phyloP scores from a whole-genome alignment of 2,113 vertebrate species.

The Colistium nudipinnis region DNA sequence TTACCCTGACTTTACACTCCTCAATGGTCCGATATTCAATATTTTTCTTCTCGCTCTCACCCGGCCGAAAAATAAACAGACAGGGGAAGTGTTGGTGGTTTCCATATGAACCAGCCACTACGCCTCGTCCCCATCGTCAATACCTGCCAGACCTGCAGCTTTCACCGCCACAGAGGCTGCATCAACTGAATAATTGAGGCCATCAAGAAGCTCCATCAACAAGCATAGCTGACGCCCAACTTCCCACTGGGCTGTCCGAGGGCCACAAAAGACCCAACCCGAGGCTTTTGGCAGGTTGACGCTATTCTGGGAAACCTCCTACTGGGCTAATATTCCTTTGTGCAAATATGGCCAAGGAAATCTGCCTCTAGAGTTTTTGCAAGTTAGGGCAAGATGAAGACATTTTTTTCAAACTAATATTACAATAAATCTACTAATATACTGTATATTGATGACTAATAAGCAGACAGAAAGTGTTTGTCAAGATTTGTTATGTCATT shows the following conservation, averaged over 20 bases:
- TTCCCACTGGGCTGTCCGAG: conserved; percentile 69
- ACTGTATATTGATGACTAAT: neutral
- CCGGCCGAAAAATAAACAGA: conserved; percentile 54
- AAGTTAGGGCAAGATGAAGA: neutral
- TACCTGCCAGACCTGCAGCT: conserved; percentile 48
- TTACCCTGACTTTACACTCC: conserved; percentile 62
- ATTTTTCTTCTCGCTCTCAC: conserved; percentile 44
- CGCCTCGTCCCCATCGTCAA: conserved; percentile 31
- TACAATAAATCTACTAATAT: neutral
- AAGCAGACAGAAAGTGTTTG: neutral
- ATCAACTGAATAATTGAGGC: conserved; percentile 75
- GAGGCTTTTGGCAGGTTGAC: conserved; percentile 49
- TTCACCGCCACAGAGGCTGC: conserved; percentile 55
- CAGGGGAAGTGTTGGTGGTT: conserved; percentile 41
- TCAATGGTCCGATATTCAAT: conserved; percentile 51
- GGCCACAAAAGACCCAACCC: conserved; percentile 66
- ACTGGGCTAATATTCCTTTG: conserved; percentile 31
- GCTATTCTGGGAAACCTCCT: conserved; percentile 49
- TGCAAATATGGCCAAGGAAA: conserved; percentile 9
- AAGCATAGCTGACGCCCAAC: conserved; percentile 62
- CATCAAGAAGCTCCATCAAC: conserved; percentile 62
- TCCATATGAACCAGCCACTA: conserved; percentile 27
- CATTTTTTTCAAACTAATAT: too few species aligned
- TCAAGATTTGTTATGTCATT: conserved; percentile 10
- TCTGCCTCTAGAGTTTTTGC: neutral